A percentile compares a stretch with the other conserved stretches of the same genome.
Evolutionary conservation across 2,797 vertebrate species (phyloP).

Genomic region (Antrozous pallidus): DNA sequence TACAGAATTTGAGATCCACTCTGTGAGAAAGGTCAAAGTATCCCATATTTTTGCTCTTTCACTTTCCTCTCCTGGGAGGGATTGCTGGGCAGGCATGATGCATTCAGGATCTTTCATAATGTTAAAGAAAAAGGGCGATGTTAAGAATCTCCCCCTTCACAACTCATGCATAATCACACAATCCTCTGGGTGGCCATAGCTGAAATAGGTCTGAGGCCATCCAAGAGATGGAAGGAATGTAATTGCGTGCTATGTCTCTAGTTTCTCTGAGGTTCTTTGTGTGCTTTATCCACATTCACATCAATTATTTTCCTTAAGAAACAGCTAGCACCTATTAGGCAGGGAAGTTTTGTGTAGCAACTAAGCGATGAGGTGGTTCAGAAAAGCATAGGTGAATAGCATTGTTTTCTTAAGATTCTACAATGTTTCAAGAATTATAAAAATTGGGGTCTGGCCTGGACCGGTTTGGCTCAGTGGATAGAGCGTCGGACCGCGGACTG

Average conservation of each 20-base stretch:
- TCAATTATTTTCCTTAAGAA: not conserved
- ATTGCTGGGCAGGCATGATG: not conserved
- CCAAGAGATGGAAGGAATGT: not conserved
- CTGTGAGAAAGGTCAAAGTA: constrained; percentile 20
- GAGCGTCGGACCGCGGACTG: too few species aligned
- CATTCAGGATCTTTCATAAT: constrained; percentile 12
- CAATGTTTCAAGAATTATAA: not conserved
- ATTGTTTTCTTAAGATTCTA: constrained; percentile 20
- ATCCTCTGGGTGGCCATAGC: not conserved
- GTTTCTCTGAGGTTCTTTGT: not conserved
- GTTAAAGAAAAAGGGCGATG: not conserved
- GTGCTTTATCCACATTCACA: not conserved
- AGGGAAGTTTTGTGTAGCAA: not conserved
- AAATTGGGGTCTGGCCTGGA: not conserved
- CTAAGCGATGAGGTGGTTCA: not conserved
- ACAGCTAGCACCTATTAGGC: not conserved
- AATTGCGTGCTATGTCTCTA: not conserved
- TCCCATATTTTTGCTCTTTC: constrained; percentile 20
- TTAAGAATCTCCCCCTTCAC: not conserved
- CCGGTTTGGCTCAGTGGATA: too few species aligned
- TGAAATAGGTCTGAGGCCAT: not conserved
- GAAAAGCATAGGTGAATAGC: not conserved
- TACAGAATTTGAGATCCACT: not conserved
- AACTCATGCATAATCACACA: not conserved
- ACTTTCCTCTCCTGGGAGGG: not conserved